phyloP scores from a whole-genome alignment of 2,113 vertebrate genomes.

The Kryptolebias marmoratus region DNA sequence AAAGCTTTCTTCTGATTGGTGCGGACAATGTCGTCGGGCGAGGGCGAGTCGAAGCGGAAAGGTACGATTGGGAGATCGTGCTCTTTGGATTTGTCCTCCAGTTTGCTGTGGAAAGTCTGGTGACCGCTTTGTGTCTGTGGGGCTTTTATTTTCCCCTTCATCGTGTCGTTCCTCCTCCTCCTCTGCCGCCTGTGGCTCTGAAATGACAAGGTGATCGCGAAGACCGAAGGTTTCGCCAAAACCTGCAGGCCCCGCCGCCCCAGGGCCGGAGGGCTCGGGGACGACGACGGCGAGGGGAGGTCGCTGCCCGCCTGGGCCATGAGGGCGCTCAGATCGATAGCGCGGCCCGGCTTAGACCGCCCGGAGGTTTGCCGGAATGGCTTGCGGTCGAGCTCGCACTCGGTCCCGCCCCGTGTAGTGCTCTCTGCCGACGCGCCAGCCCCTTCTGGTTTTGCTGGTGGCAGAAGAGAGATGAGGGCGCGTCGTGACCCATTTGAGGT shows the following conservation, averaged over 20 bases:
- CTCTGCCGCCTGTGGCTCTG: slow-evolving; percentile 73
- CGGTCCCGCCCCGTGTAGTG: slow-evolving; percentile 29
- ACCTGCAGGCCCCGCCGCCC: slow-evolving; percentile 73
- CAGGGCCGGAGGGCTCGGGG: not conserved
- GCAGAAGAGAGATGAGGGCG: slow-evolving; percentile 51
- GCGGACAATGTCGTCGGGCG: slow-evolving; percentile 94
- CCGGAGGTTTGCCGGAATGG: slow-evolving; percentile 33
- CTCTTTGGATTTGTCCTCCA: slow-evolving; percentile 82
- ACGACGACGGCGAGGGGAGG: slow-evolving; percentile 23
- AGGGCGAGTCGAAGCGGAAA: slow-evolving; percentile 92
- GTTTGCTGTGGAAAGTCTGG: slow-evolving; percentile 80
- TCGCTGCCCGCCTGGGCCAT: slow-evolving; percentile 71
- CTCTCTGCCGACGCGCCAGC: slow-evolving; percentile 25
- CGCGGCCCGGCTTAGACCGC: slow-evolving; percentile 43
- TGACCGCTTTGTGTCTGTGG: slow-evolving; percentile 51
- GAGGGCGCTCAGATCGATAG: slow-evolving; percentile 87
- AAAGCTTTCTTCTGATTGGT: slow-evolving; percentile 92
- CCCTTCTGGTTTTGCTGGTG: slow-evolving; percentile 52
- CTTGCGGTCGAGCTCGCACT: slow-evolving; percentile 68
- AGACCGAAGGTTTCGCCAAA: slow-evolving; percentile 88
- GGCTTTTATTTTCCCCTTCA: slow-evolving; percentile 25
- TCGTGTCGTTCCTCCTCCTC: slow-evolving; percentile 67
- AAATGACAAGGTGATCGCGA: slow-evolving; percentile 89
- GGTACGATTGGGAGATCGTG: slow-evolving; percentile 81
- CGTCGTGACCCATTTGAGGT: slow-evolving; percentile 64